Percentiles rank a stretch among this genome's conserved stretches.
Evolutionary conservation across 2,888 invertebrate genomes (phyloP).

Genomic region (Aphidoletes aphidimyza): DNA sequence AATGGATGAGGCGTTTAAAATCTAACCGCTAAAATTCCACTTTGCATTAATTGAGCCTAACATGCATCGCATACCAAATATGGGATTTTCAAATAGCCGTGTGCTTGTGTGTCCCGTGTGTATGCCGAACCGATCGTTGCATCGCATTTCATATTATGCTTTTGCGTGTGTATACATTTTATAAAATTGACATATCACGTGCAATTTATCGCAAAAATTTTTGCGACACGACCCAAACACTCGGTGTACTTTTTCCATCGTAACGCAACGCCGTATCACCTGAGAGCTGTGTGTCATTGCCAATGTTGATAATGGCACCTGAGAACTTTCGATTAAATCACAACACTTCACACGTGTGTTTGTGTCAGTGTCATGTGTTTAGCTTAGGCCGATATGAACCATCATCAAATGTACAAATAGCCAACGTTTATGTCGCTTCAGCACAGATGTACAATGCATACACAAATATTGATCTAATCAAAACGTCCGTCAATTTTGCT

Average conservation of each 20-base stretch:
- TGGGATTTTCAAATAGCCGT: not conserved
- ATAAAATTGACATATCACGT: slow-evolving; percentile 29
- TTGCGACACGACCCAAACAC: too few relatives aligned
- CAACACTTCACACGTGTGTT: not conserved
- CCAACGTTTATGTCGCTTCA: not conserved
- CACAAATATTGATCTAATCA: slow-evolving; percentile 46
- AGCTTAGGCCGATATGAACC: too few relatives aligned
- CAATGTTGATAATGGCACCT: not conserved
- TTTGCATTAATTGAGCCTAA: slow-evolving; percentile 19
- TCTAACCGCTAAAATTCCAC: slow-evolving; percentile 51
- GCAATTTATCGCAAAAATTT: slow-evolving; percentile 28
- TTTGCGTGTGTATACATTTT: not conserved
- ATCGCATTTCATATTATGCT: not conserved
- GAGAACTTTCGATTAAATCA: not conserved
- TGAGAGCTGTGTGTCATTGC: too few relatives aligned
- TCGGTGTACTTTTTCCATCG: too few relatives aligned
- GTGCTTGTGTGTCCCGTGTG: too few relatives aligned
- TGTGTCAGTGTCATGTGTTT: not conserved
- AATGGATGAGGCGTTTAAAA: slow-evolving; percentile 52
- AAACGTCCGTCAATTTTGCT: not conserved
- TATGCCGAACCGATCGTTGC: not conserved
- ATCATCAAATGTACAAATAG: not conserved
- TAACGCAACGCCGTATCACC: too few relatives aligned
- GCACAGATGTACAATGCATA: too few relatives aligned
- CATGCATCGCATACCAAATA: slow-evolving; percentile 47